These are phyloP conservation scores for Cheilosia scutellata DNA, from an alignment of 2,888 invertebrate genomes.

Conservation along the genomic window DNA sequence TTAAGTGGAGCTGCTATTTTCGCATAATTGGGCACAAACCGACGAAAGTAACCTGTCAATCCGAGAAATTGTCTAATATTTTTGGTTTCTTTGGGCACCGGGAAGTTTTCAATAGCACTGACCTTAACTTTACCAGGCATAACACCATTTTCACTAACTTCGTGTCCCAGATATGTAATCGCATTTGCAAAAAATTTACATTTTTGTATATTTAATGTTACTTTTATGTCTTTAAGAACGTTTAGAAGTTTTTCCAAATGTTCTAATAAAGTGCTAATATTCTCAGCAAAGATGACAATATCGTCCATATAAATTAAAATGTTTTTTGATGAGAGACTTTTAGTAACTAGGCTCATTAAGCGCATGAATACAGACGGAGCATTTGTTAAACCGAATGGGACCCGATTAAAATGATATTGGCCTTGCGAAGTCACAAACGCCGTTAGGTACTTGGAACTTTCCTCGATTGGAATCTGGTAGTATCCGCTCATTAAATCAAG, in stretches of 20 bases:
- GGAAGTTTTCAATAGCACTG: neutral
- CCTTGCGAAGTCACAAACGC: conserved; percentile 7
- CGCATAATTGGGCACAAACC: too few relatives aligned
- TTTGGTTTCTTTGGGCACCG: neutral
- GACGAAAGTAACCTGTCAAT: neutral
- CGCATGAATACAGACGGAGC: neutral
- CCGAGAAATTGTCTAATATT: neutral
- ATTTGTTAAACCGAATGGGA: conserved; percentile 4
- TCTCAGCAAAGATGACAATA: neutral
- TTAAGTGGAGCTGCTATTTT: too few relatives aligned
- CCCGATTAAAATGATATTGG: neutral
- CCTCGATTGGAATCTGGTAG: conserved; percentile 6
- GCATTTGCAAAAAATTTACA: neutral
- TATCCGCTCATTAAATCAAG: conserved; percentile 14
- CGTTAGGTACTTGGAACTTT: neutral
- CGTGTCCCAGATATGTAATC: too few relatives aligned
- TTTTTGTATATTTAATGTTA: neutral
- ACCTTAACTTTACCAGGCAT: neutral
- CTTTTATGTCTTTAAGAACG: neutral
- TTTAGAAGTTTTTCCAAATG: neutral
- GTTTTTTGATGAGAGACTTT: neutral
- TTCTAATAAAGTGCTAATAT: neutral
- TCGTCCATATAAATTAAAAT: conserved; percentile 21
- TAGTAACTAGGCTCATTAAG: neutral
- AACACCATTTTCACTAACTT: too few relatives aligned